A percentile compares a stretch with the other conserved stretches of the same genome.
phyloP scores from a whole-genome alignment of 1,140 invertebrate species.

The Diachasma alloeum region DNA sequence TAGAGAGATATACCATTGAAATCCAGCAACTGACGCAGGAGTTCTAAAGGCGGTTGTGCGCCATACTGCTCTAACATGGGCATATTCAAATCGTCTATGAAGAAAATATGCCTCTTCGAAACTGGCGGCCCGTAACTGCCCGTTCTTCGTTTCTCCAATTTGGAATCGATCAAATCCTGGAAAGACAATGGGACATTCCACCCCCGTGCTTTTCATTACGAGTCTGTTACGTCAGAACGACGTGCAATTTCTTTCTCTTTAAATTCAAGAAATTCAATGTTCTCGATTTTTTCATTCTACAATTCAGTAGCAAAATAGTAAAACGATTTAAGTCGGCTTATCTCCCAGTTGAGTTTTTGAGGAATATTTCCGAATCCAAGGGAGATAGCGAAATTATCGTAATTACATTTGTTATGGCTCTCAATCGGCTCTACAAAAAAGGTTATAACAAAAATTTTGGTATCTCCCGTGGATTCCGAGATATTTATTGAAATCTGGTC shows the following conservation, averaged over 20 bases:
- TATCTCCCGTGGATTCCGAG: no score
- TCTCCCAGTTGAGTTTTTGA: no score
- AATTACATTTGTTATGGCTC: no score
- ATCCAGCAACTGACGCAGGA: constrained; percentile 76
- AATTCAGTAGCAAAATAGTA: no score
- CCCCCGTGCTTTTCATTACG: not conserved
- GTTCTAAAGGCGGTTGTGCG: constrained; percentile 77
- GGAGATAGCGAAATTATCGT: no score
- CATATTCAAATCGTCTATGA: constrained; percentile 81
- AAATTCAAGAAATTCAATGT: not conserved
- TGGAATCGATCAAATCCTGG: constrained; percentile 81
- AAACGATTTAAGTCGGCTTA: no score
- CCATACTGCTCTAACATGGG: constrained; percentile 73
- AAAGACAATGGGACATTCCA: constrained; percentile 31
- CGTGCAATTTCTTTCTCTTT: no score
- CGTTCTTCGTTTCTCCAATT: constrained; percentile 75
- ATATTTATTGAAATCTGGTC: no score
- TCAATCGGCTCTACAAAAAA: no score
- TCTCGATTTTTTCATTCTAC: no score
- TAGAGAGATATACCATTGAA: constrained; percentile 51
- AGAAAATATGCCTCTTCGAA: constrained; percentile 72
- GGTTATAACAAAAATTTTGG: no score
- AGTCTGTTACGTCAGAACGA: not conserved
- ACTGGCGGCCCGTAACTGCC: constrained; percentile 74
- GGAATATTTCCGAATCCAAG: no score